Evolutionary conservation across 2,797 vertebrate genomes (phyloP).

Genomic region (Petrocephalus schoutedeni): DNA sequence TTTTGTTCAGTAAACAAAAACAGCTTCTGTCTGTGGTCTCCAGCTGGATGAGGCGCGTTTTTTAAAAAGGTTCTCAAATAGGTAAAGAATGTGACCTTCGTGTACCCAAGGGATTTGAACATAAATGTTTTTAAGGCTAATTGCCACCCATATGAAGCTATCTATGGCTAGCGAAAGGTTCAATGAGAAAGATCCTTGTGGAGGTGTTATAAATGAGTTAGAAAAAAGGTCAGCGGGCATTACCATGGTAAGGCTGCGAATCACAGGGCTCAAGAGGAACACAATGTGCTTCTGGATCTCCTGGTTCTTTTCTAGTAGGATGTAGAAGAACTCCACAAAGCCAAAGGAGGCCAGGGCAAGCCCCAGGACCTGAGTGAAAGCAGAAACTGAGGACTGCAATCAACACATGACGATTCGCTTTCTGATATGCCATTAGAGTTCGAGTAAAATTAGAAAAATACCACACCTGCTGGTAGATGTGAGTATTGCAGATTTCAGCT

Average conservation of each 20-base stretch:
- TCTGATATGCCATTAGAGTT: not conserved
- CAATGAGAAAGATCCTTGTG: not conserved
- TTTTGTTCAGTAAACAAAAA: conserved; percentile 5
- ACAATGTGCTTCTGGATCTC: conserved; percentile 46
- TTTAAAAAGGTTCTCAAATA: not conserved
- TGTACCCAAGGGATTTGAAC: not conserved
- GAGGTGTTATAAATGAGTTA: not conserved
- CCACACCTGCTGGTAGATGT: not conserved
- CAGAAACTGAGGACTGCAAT: not conserved
- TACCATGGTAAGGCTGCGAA: conserved; percentile 72
- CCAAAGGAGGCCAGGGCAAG: conserved; percentile 50
- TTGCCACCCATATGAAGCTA: not conserved
- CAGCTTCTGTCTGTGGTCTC: not conserved
- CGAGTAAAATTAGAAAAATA: not conserved
- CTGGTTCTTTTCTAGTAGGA: conserved; percentile 43
- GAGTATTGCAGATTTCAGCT: not conserved
- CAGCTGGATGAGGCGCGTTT: not conserved
- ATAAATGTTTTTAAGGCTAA: not conserved
- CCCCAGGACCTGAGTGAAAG: conserved; percentile 43
- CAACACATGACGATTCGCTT: not conserved
- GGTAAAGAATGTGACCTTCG: not conserved
- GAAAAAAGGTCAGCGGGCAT: conserved; percentile 1
- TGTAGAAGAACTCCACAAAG: conserved; percentile 54
- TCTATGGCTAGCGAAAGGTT: not conserved
- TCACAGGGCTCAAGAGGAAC: conserved; percentile 59